Base-by-base conservation (phyloP, 2,797 vertebrate genomes). In the Scomberomorus guttatus region DNA sequence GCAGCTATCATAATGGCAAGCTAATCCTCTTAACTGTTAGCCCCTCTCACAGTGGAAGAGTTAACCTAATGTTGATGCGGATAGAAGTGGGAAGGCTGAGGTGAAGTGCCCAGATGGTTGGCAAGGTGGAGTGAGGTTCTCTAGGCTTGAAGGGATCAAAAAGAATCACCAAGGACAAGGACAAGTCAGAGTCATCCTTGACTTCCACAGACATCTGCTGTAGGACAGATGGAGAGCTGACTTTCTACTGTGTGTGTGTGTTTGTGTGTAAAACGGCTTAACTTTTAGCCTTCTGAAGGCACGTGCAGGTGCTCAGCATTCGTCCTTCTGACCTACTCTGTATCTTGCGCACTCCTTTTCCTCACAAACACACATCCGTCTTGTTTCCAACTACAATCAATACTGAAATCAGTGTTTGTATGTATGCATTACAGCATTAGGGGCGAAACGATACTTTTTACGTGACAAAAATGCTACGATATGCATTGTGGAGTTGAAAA, bases 31-130 rank as follows among this genome's bases (percentile, higher is more conserved):
- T 75, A 83, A 29, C 52, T 0, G 7, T 82, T 64, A 73, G 74
- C 82, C 17, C 55, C 62, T 62, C 46, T 84, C 72, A 62, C 74
- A 79, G 81, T 27, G 69, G 79, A 77, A 83, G 62, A 84, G 77
- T 72, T 79, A 77, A 66, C 63, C 75, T 67, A 20, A 71, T 64
- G 68, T 22, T 29, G 44, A n/a, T 66, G 74, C 4, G 1, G 80
- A 69, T 61, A 67, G 52, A 78, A 50, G 80, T 15, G 72, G 57
- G 46, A 68, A 77, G 65, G 81, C 60, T 66, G 46, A 90, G 79
- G 85, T 83, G 78, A 91, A 55, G 62, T 6, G 75, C 65, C 81
- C 89, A 94, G 90, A 92, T 93, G 90, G 91, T 68, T 54, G 57
- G 70, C 69, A 78, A 90, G 84, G 87, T 80, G 84, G 75, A 79